These are phyloP conservation scores for Tympanuchus pallidicinctus DNA, from an alignment of 2,113 vertebrate species.

Conservation along the genomic window DNA sequence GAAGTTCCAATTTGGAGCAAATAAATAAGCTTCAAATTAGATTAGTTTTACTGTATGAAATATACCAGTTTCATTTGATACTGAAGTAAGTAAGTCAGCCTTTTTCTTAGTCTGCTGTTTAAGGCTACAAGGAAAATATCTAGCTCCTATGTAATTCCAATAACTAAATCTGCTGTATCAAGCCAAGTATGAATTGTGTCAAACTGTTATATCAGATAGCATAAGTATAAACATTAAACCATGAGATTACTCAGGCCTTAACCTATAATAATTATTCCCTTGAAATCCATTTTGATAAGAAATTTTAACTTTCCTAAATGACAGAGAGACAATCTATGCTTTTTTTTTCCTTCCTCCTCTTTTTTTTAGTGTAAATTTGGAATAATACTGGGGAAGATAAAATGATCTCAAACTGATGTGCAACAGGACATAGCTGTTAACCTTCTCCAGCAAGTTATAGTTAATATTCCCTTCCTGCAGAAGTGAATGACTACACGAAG, in stretches of 20 bases:
- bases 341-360: background rate
- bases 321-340: background rate
- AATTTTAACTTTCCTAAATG: background rate
- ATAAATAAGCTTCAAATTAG: slow-evolving; percentile 41
- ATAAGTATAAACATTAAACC: background rate
- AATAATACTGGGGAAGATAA: background rate
- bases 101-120: slow-evolving; percentile 9
- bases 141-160: background rate
- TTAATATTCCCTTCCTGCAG: background rate
- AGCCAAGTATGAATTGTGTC: background rate
- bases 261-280: background rate
- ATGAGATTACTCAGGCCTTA: background rate
- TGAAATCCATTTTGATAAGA: background rate
- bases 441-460: background rate
- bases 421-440: background rate
- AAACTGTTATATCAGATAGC: background rate
- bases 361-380: background rate
- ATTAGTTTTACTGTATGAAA: slow-evolving; percentile 44
- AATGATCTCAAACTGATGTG: background rate
- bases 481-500: background rate
- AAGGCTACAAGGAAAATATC: background rate
- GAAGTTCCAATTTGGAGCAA: slow-evolving; percentile 33
- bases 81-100: background rate
- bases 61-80: slow-evolving; percentile 22
- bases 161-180: background rate